phyloP scores from a whole-genome alignment of 2,113 vertebrate genomes.

The Tychaedon coryphoeus region DNA sequence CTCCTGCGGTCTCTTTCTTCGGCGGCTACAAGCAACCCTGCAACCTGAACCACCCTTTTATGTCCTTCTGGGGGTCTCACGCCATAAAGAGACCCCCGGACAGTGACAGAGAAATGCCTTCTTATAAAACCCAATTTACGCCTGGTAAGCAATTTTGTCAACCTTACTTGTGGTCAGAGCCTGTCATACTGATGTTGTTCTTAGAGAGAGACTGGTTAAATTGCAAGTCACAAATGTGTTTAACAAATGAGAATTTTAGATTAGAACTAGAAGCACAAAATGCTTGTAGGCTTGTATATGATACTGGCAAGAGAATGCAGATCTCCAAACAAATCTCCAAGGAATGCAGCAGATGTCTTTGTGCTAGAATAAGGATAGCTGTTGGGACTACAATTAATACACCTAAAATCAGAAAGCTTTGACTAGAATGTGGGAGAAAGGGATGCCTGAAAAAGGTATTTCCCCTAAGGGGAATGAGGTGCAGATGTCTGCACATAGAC shows the following conservation, averaged over 20 bases:
- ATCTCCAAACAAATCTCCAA: neutral
- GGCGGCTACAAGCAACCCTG: too few relatives aligned
- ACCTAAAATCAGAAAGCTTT: neutral
- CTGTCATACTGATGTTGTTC: neutral
- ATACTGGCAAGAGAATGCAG: neutral
- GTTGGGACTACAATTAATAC: neutral
- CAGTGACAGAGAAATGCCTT: neutral
- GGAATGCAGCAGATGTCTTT: fast-evolving
- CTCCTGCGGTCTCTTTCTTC: too few relatives aligned
- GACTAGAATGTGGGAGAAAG: fast-evolving
- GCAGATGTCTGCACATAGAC: neutral
- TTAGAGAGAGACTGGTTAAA: neutral
- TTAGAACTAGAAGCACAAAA: neutral
- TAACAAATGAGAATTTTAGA: neutral
- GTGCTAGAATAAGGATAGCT: neutral
- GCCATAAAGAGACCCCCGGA: too few relatives aligned
- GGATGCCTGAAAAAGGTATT: neutral
- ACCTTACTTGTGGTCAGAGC: neutral
- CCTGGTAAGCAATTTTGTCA: neutral
- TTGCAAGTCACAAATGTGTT: neutral
- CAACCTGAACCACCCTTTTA: too few relatives aligned
- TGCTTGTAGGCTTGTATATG: neutral
- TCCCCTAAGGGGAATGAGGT: neutral
- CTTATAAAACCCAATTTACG: neutral
- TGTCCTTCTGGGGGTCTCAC: too few relatives aligned